Evolutionary conservation across 1,140 invertebrate species (phyloP).

Genomic region (Catajapyx aquilonaris): DNA sequence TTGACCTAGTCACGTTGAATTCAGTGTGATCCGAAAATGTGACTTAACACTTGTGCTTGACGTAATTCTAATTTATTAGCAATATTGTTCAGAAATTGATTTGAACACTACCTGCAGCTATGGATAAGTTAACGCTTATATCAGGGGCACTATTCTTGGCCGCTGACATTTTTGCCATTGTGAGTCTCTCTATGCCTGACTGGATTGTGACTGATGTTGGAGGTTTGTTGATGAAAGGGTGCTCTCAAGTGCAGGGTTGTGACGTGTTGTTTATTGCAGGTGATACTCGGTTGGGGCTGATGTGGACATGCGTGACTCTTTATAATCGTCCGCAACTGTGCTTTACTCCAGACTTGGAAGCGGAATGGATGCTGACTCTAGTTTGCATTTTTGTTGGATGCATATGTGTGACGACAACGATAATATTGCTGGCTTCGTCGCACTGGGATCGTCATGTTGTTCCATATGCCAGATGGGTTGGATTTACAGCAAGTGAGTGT

Average conservation of each 20-base stretch:
- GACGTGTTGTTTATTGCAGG: conserved; percentile 28
- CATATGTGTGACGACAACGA: conserved; percentile 76
- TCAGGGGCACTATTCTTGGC: conserved; percentile 77
- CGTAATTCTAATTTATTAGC: too few species aligned
- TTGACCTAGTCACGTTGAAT: too few species aligned
- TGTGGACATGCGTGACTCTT: conserved; percentile 84
- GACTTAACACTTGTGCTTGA: too few species aligned
- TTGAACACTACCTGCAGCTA: too few species aligned
- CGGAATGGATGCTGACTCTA: conserved; percentile 75
- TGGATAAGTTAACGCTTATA: conserved; percentile 84
- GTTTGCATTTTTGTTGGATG: conserved; percentile 83
- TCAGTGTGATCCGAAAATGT: too few species aligned
- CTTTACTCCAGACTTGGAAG: conserved; percentile 62
- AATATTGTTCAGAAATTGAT: too few species aligned
- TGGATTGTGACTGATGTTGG: conserved; percentile 92
- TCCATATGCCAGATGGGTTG: conserved; percentile 82
- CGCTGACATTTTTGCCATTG: conserved; percentile 81
- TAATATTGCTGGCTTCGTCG: conserved; percentile 65
- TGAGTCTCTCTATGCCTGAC: conserved; percentile 80
- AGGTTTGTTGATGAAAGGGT: conserved; percentile 28
- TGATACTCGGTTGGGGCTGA: conserved; percentile 68
- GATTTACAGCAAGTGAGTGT: conserved; percentile 75
- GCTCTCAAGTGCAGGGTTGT: too few species aligned
- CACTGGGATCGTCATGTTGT: conserved; percentile 80
- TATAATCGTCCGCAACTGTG: conserved; percentile 73